phyloP scores from a whole-genome alignment of 1,140 invertebrate genomes.

The Zaprionus capensis region DNA sequence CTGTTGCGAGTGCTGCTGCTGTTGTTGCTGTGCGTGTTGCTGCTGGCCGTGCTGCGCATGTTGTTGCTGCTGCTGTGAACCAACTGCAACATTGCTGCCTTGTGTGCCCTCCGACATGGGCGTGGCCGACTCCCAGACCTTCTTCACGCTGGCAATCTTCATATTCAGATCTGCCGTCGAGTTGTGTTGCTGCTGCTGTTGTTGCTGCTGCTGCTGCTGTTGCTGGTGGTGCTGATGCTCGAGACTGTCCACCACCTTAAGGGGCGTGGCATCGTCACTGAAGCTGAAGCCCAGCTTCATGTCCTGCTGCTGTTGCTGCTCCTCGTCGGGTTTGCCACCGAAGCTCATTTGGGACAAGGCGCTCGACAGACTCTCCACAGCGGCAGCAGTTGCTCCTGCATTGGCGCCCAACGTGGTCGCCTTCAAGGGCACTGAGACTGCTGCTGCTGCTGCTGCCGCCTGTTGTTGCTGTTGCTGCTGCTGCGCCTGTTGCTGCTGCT shows the following conservation, averaged over 20 bases:
- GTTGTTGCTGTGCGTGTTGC: constrained; percentile 56
- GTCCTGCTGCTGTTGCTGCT: constrained; percentile 88
- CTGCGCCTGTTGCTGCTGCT: constrained; percentile 86
- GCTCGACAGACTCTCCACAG: constrained; percentile 74
- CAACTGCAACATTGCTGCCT: constrained; percentile 22
- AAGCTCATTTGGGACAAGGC: constrained; percentile 86
- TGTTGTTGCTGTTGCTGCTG: constrained; percentile 72
- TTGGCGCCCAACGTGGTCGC: constrained; percentile 27
- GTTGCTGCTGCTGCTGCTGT: constrained; percentile 53
- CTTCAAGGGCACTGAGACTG: constrained; percentile 51
- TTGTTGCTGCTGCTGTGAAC: constrained; percentile 69
- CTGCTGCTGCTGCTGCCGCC: constrained; percentile 74
- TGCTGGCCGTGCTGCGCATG: constrained; percentile 79
- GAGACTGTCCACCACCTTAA: constrained; percentile 62
- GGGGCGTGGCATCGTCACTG: constrained; percentile 85
- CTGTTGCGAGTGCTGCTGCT: constrained; percentile 85
- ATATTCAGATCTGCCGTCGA: constrained; percentile 95
- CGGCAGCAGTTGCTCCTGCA: constrained; percentile 34
- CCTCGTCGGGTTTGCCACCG: constrained; percentile 69
- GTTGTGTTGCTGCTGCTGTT: constrained; percentile 85
- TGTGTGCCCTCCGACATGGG: constrained; percentile 75
- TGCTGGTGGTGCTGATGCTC: constrained; percentile 58
- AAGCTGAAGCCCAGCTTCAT: constrained; percentile 94
- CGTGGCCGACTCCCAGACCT: constrained; percentile 91
- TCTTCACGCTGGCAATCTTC: constrained; percentile 97